These are phyloP conservation scores for Xestobium rufovillosum DNA, from an alignment of 2,888 invertebrate genomes.

Conservation along the genomic window DNA sequence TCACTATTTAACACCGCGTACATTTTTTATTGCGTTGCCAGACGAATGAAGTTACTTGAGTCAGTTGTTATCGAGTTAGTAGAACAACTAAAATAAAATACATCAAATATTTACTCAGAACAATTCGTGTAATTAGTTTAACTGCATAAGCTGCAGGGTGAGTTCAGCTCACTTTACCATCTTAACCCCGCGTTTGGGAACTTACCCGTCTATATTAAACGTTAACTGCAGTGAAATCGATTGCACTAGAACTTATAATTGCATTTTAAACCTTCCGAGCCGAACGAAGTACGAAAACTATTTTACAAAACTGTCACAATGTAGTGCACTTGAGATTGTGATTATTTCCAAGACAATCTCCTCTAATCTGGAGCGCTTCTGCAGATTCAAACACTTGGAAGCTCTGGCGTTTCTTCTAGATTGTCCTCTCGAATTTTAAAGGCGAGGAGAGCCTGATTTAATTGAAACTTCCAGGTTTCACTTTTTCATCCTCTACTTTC, in stretches of 20 bases:
- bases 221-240: constrained; percentile 24
- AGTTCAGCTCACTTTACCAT: constrained; percentile 1
- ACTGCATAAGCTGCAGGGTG: not conserved
- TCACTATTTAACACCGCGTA: no score
- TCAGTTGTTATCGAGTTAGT: constrained; percentile 1
- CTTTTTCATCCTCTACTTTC: no score
- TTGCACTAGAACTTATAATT: constrained; percentile 26
- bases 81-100: constrained; percentile 2
- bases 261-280: constrained; percentile 23
- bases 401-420: no score
- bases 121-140: constrained; percentile 1
- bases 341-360: not conserved
- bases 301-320: constrained; percentile 2
- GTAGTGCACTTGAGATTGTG: not conserved
- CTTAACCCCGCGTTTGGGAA: not conserved
- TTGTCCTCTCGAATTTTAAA: no score
- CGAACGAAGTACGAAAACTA: constrained; percentile 15
- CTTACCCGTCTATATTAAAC: not conserved
- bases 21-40: no score
- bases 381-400: no score
- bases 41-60: no score
- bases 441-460: no score
- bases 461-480: no score
- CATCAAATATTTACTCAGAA: constrained; percentile 1
- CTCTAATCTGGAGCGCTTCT: no score